These are phyloP conservation scores for Eleginops maclovinus DNA, from an alignment of 2,113 vertebrate genomes.

Conservation along the genomic window DNA sequence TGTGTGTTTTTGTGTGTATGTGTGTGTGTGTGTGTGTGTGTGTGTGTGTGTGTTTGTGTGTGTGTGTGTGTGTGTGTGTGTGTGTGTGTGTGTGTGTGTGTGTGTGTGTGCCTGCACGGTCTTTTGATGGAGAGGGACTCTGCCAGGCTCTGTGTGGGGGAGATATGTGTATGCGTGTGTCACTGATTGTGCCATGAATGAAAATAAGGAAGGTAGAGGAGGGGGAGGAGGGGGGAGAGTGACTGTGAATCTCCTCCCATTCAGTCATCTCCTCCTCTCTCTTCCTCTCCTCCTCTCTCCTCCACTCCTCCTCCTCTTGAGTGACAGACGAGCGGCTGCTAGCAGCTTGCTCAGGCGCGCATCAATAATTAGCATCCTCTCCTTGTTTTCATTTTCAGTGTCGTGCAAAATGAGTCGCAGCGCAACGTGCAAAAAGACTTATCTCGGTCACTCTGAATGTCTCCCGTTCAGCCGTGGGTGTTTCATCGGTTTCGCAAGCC, in stretches of 20 bases:
- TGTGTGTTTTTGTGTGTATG: constrained; percentile 23
- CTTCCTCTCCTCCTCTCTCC: constrained; percentile 15
- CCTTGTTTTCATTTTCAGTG: constrained; percentile 24
- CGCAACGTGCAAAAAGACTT: constrained; percentile 16
- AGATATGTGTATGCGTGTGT: constrained; percentile 68
- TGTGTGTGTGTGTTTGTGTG: not conserved
- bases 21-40: constrained; percentile 21
- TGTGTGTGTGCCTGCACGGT: too few relatives aligned
- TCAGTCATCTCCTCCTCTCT: constrained; percentile 58
- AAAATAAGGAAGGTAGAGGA: constrained; percentile 73
- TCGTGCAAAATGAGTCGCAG: constrained; percentile 39
- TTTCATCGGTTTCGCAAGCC: constrained; percentile 49
- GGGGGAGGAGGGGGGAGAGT: constrained; percentile 4
- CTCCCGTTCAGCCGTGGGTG: constrained; percentile 48
- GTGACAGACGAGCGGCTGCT: constrained; percentile 55
- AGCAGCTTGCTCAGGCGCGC: constrained; percentile 59
- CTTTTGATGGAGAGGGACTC: constrained; percentile 68
- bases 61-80: constrained; percentile 30
- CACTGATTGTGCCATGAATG: constrained; percentile 84
- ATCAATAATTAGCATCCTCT: constrained; percentile 71
- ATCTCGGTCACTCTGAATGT: constrained; percentile 53
- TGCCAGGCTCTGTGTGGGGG: constrained; percentile 65
- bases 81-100: constrained; percentile 21
- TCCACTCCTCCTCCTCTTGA: constrained; percentile 54
- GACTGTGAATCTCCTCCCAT: constrained; percentile 65